phyloP scores from a whole-genome alignment of 1,140 invertebrate genomes.

The Mactra quadrangularis region DNA sequence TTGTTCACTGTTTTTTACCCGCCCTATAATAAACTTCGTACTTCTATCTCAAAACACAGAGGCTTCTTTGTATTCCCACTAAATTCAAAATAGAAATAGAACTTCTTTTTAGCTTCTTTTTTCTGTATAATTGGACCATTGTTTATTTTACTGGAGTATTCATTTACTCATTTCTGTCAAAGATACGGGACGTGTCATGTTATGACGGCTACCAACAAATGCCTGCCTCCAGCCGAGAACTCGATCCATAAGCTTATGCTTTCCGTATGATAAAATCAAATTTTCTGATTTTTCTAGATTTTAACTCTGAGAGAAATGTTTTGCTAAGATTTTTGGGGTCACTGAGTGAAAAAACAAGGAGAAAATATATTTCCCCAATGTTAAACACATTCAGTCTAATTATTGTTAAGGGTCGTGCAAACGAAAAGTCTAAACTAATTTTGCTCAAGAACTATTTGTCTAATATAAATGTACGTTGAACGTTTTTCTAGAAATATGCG shows the following conservation, averaged over 20 bases:
- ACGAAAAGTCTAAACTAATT: no score
- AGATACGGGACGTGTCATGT: conserved; percentile 26
- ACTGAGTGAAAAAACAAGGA: neutral
- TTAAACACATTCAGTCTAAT: no score
- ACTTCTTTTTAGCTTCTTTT: neutral
- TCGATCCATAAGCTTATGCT: conserved; percentile 13
- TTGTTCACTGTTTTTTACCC: no score
- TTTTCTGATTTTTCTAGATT: conserved; percentile 43
- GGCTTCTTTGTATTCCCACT: no score
- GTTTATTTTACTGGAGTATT: conserved; percentile 34
- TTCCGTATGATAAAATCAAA: conserved; percentile 27
- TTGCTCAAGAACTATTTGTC: no score
- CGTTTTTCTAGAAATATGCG: no score
- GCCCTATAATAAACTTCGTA: no score
- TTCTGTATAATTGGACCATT: conserved; percentile 31
- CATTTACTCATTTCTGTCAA: conserved; percentile 9
- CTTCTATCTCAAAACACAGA: neutral
- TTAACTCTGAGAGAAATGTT: neutral
- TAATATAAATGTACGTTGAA: no score
- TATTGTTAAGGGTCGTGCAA: no score
- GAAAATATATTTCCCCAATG: no score
- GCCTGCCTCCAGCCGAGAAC: conserved; percentile 27
- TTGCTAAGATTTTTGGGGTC: neutral
- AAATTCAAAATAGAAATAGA: neutral
- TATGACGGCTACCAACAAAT: conserved; percentile 19